Percentiles rank a stretch among this genome's conserved stretches.
Evolutionary conservation across 2,113 vertebrate species (phyloP).

Genomic region (Athene cunicularia): DNA sequence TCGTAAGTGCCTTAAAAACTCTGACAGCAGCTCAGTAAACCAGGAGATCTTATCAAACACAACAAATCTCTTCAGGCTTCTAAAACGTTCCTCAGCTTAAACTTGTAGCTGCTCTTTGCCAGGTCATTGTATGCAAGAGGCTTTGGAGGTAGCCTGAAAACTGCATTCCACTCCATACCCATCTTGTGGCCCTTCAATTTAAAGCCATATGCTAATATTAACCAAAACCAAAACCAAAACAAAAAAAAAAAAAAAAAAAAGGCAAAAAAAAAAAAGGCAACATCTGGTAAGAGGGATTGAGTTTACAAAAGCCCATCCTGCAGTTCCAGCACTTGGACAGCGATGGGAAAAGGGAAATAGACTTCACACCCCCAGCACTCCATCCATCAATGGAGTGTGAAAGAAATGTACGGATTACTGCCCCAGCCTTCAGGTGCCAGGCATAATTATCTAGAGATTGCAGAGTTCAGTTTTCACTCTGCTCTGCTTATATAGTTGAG

Average conservation of each 20-base stretch:
- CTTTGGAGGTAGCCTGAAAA: neutral
- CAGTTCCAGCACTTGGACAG: conserved; percentile 56
- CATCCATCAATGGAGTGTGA: conserved; percentile 49
- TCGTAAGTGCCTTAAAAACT: neutral
- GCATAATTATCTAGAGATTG: conserved; percentile 12
- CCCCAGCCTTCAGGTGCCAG: conserved; percentile 8
- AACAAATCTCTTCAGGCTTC: neutral
- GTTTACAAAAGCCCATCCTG: neutral
- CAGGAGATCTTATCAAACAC: neutral
- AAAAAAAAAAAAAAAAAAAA: neutral
- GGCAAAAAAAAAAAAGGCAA: neutral
- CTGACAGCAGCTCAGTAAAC: neutral
- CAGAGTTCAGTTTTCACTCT: neutral
- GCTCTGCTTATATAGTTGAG: neutral
- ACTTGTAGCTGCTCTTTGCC: neutral
- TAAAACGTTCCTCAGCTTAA: neutral
- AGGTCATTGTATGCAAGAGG: neutral
- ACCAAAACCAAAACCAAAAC: neutral
- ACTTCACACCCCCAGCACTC: conserved; percentile 15
- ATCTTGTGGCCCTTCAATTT: neutral
- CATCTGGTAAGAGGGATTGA: neutral
- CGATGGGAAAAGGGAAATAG: conserved; percentile 14
- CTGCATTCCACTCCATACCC: neutral
- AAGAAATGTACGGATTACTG: conserved; percentile 37
- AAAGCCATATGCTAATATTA: neutral